phyloP scores from a whole-genome alignment of 2,888 invertebrate species.

The Opisthograptis luteolata region DNA sequence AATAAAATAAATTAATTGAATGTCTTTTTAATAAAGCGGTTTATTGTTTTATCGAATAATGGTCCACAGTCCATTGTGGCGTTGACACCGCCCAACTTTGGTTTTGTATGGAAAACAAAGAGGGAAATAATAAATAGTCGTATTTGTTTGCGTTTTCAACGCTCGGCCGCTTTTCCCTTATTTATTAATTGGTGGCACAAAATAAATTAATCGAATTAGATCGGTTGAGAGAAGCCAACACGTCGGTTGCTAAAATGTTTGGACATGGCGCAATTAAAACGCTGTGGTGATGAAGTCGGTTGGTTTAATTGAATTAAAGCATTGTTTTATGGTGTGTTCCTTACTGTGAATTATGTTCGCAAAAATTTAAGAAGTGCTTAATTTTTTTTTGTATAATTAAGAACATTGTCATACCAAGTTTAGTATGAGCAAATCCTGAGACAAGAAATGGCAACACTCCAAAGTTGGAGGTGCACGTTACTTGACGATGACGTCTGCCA shows the following conservation, averaged over 20 bases:
- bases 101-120: constrained; percentile 69
- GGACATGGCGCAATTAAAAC: constrained; percentile 63
- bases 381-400: no score
- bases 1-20: constrained; percentile 82
- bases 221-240: constrained; percentile 69
- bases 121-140: constrained; percentile 80
- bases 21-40: constrained; percentile 82
- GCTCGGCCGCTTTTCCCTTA: constrained; percentile 77
- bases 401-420: no score
- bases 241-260: constrained; percentile 70
- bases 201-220: constrained; percentile 81
- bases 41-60: constrained; percentile 82
- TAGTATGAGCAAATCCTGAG: no score
- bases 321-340: constrained; percentile 47
- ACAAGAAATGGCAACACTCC: no score
- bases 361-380: no score
- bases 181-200: constrained; percentile 75
- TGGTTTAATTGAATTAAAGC: constrained; percentile 54
- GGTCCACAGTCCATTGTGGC: constrained; percentile 63
- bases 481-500: no score
- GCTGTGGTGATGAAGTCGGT: constrained; percentile 56
- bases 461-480: no score
- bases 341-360: background rate
- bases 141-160: constrained; percentile 75
- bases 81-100: constrained; percentile 68